phyloP scores from a whole-genome alignment of 2,113 vertebrate species.

The Cyanoliseus patagonus region DNA sequence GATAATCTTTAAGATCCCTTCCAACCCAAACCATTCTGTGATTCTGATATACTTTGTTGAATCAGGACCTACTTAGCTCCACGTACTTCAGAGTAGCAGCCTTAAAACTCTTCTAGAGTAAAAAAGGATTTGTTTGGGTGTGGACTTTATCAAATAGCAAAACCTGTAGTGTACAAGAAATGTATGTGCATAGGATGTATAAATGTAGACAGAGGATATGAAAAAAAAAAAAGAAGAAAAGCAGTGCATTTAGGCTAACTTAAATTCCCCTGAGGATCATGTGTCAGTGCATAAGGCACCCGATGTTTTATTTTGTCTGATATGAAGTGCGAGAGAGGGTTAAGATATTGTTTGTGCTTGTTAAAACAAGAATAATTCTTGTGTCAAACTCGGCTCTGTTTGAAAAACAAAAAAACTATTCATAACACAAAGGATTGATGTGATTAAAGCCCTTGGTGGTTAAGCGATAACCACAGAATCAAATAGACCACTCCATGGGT shows the following conservation, averaged over 20 bases:
- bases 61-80: background rate
- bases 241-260: background rate
- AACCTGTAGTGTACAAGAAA: background rate
- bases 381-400: background rate
- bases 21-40: background rate
- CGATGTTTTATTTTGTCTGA: background rate
- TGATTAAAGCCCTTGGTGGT: background rate
- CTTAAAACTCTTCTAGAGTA: background rate
- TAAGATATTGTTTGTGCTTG: background rate
- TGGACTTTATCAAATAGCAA: background rate
- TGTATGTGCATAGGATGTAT: no score
- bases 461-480: background rate
- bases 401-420: background rate
- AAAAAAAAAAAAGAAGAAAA: background rate
- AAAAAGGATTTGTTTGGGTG: background rate
- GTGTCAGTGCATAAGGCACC: background rate
- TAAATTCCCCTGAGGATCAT: background rate
- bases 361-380: background rate
- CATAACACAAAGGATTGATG: background rate
- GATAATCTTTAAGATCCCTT: background rate
- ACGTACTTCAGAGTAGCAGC: background rate
- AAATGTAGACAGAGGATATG: background rate
- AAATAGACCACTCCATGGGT: fast-evolving
- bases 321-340: background rate
- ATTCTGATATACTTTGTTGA: background rate